phyloP scores from a whole-genome alignment of 2,113 vertebrate genomes.

The Xyliphius kryptos region DNA sequence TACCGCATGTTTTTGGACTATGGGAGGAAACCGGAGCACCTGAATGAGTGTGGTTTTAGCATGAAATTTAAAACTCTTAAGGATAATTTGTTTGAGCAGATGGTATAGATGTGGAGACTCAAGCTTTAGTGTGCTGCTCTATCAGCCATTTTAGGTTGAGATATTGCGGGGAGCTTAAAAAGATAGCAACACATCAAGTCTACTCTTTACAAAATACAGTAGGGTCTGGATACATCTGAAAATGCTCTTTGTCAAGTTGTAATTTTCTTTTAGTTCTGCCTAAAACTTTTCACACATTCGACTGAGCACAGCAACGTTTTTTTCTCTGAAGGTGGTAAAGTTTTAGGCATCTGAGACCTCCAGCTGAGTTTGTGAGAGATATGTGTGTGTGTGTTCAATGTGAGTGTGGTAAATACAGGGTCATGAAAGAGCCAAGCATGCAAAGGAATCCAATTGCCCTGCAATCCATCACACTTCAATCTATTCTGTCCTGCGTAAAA shows the following conservation, averaged over 20 bases:
- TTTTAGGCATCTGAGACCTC: background rate
- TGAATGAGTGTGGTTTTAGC: background rate
- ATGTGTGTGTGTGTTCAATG: background rate
- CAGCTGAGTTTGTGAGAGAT: background rate
- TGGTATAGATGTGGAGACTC: background rate
- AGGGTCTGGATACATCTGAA: too few relatives aligned
- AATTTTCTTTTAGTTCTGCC: background rate
- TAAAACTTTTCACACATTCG: background rate
- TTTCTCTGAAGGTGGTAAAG: background rate
- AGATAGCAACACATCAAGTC: background rate
- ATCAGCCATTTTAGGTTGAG: background rate
- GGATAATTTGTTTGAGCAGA: background rate
- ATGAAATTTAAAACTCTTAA: background rate
- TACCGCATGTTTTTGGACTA: too few relatives aligned
- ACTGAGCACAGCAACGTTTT: background rate
- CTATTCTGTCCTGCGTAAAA: background rate
- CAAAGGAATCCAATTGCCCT: background rate
- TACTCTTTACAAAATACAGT: background rate
- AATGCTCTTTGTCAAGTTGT: too few relatives aligned
- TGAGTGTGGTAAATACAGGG: background rate
- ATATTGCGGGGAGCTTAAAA: background rate
- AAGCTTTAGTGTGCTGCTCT: background rate
- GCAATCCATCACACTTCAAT: conserved; percentile 4
- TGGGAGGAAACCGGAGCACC: too few relatives aligned
- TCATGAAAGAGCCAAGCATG: background rate